Evolutionary conservation across 1,140 invertebrate species (phyloP).

Genomic region (Holcopasites calliopsidis): DNA sequence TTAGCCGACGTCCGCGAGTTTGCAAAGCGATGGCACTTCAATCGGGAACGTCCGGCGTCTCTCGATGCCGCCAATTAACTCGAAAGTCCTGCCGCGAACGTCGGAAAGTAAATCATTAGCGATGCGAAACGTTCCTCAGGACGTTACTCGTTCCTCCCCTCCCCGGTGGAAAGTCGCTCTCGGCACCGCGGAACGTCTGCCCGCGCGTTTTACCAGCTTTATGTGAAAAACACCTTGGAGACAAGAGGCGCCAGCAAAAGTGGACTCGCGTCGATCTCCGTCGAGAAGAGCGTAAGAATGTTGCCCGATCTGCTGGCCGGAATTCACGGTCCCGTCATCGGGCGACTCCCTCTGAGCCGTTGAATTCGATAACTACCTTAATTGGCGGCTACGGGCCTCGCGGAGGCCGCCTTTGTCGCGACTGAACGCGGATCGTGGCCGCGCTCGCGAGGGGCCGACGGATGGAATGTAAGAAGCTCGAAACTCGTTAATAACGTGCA

Average conservation of each 20-base stretch:
- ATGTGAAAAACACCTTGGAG: no score
- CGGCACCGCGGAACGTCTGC: no score
- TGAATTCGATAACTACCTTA: slow-evolving; percentile 61
- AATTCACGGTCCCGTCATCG: slow-evolving; percentile 24
- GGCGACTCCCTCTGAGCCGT: slow-evolving; percentile 51
- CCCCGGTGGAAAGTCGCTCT: neutral
- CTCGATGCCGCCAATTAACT: slow-evolving; percentile 21
- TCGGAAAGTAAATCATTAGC: slow-evolving; percentile 14
- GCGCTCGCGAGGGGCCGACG: slow-evolving; percentile 30
- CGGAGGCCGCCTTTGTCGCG: slow-evolving; percentile 51
- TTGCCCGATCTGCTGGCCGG: neutral
- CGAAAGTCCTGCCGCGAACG: neutral
- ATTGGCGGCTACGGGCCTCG: slow-evolving; percentile 52
- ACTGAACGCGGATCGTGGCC: slow-evolving; percentile 42
- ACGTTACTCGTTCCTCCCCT: no score
- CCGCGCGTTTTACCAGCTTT: no score
- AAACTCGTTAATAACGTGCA: slow-evolving; percentile 62
- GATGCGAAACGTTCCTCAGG: neutral
- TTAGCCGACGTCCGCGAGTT: slow-evolving; percentile 17
- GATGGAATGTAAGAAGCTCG: slow-evolving; percentile 56
- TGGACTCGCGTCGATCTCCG: no score
- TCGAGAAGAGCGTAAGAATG: no score
- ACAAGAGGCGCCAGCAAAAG: no score
- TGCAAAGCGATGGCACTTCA: slow-evolving; percentile 15
- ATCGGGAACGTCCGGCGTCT: slow-evolving; percentile 23